A percentile compares a stretch with the other conserved stretches of the same genome.
Conservation (phyloP, 1,140 invertebrate species). For the Holcopasites calliopsidis region DNA sequence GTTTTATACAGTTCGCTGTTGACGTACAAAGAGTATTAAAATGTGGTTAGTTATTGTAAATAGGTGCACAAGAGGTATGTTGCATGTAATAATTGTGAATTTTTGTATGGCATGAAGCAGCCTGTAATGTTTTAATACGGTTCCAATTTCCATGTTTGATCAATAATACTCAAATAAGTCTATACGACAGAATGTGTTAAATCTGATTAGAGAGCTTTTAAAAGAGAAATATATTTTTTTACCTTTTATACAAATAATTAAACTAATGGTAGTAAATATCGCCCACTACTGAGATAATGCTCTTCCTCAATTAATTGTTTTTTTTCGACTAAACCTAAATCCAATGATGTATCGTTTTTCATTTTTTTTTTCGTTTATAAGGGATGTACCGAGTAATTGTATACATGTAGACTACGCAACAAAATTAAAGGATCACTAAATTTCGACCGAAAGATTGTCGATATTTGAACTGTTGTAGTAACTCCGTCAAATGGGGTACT, state of each 20-base stretch:
- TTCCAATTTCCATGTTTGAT: background rate
- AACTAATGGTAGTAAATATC: constrained; percentile 33
- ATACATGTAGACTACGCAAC: too few relatives aligned
- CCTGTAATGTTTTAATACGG: background rate
- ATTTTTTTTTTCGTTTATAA: background rate
- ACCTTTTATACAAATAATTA: constrained; percentile 43
- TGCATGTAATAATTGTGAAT: constrained; percentile 10
- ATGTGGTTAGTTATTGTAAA: constrained; percentile 22
- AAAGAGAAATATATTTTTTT: constrained; percentile 33
- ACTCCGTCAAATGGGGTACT: too few relatives aligned
- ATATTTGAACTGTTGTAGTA: too few relatives aligned
- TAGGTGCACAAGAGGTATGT: constrained; percentile 17
- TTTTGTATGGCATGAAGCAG: background rate
- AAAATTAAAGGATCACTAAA: too few relatives aligned
- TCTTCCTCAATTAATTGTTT: background rate
- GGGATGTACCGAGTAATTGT: constrained; percentile 1
- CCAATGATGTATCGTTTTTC: background rate
- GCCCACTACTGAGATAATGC: constrained; percentile 7
- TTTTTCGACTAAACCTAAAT: constrained; percentile 27
- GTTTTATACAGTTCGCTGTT: background rate
- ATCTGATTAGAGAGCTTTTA: background rate
- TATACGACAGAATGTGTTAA: background rate
- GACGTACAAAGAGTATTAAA: background rate
- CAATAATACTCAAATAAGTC: background rate
- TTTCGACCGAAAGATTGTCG: too few relatives aligned